Conservation (phyloP, 2,797 vertebrate species). For the Phrynocephalus guinanensis region DNA sequence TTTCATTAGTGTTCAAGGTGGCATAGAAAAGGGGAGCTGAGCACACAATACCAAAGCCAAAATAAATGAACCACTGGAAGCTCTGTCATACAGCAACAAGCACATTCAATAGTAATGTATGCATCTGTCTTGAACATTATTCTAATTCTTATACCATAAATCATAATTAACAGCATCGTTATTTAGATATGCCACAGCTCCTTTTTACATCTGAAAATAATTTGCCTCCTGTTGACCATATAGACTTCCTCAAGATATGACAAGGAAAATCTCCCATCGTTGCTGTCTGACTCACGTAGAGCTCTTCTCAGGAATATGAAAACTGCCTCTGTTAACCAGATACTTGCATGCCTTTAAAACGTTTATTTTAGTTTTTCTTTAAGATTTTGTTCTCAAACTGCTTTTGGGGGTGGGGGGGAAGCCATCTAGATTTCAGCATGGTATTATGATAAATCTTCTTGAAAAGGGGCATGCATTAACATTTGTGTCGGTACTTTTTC, state of each 20-base stretch:
- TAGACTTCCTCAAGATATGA: conserved; percentile 63
- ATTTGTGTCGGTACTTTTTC: conserved; percentile 81
- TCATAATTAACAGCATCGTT: conserved; percentile 73
- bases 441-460: conserved; percentile 81
- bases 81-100: not conserved
- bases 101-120: not conserved
- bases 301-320: conserved; percentile 73
- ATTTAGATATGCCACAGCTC: conserved; percentile 66
- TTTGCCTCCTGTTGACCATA: conserved; percentile 57
- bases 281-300: conserved; percentile 64
- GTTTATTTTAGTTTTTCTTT: conserved; percentile 74
- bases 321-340: conserved; percentile 71
- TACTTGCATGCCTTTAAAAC: conserved; percentile 70
- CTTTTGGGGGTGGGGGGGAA: conserved; percentile 76
- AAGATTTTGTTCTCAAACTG: conserved; percentile 75
- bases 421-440: conserved; percentile 77
- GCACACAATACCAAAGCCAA: not conserved
- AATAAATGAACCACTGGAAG: conserved; percentile 7
- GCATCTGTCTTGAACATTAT: conserved; percentile 57
- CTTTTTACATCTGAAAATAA: conserved; percentile 62
- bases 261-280: conserved; percentile 71
- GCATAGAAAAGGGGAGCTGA: not conserved
- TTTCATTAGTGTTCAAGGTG: conserved; percentile 5
- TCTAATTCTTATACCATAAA: conserved; percentile 72
- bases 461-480: conserved; percentile 79